Conservation (phyloP, 2,113 vertebrate species). For the Neolamprologus falcicula region DNA sequence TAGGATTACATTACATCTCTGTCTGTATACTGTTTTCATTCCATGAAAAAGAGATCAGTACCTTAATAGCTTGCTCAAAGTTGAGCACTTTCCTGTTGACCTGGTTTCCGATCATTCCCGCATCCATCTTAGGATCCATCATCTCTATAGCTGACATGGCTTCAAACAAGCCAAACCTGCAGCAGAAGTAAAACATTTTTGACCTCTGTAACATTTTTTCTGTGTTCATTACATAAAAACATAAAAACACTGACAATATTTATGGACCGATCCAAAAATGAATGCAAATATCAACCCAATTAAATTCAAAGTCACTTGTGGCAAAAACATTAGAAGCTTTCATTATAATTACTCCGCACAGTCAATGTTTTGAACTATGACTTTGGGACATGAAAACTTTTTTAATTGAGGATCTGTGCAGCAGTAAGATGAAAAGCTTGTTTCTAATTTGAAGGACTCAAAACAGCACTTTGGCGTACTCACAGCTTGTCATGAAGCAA, state of each 20-base stretch:
- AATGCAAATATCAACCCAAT: not conserved
- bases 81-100: constrained; percentile 97
- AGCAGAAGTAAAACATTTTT: not conserved
- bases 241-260: not conserved
- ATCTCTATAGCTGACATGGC: constrained; percentile 99
- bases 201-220: not conserved
- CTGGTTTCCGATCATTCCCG: constrained; percentile 99
- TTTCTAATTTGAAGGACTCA: not conserved
- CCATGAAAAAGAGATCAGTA: constrained; percentile 22
- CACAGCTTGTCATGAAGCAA: constrained; percentile 98
- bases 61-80: constrained; percentile 98
- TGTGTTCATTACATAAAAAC: not conserved
- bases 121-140: constrained; percentile 99
- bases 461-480: constrained; percentile 63
- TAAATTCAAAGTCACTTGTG: not conserved
- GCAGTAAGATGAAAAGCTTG: not conserved
- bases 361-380: not conserved
- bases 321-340: not conserved
- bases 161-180: constrained; percentile 96
- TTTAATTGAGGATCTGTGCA: not conserved
- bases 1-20: not conserved
- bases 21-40: not conserved
- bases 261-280: not conserved
- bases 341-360: not conserved
- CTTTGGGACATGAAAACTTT: not conserved